Percentiles rank a stretch among this genome's conserved stretches.
These are phyloP conservation scores for Myotis myotis DNA, from an alignment of 2,797 vertebrate species.

Conservation along the genomic window DNA sequence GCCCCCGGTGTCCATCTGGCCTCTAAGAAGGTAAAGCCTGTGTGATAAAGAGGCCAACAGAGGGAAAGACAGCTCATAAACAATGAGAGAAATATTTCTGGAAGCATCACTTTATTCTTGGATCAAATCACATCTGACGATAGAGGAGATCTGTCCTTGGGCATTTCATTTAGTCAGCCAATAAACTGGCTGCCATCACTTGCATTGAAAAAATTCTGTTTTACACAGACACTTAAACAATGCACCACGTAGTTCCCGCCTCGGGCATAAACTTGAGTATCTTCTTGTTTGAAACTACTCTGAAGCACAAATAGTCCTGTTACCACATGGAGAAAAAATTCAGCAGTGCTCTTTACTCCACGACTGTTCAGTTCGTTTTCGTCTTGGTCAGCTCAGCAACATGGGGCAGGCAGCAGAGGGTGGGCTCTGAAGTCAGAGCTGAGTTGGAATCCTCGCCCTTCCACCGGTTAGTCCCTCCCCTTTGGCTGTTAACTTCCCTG, in stretches of 20 bases:
- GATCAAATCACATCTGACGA: not conserved
- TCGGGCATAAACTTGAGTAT: not conserved
- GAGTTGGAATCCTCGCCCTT: not conserved
- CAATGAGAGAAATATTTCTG: not conserved
- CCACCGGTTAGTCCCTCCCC: not conserved
- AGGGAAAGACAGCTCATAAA: not conserved
- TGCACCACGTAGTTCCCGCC: not conserved
- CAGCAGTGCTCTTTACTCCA: not conserved
- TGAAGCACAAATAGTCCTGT: not conserved
- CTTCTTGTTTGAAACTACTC: not conserved
- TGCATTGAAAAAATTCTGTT: not conserved
- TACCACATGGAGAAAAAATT: not conserved
- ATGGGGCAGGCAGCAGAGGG: not conserved
- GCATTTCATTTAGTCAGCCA: not conserved
- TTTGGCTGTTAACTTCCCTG: not conserved
- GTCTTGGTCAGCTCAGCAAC: not conserved
- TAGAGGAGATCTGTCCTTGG: not conserved
- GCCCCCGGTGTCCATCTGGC: not conserved
- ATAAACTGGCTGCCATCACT: not conserved
- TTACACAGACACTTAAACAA: not conserved
- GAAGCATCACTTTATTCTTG: not conserved
- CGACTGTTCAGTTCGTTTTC: not conserved
- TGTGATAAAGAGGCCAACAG: not conserved
- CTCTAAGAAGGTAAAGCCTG: not conserved
- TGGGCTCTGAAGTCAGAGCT: not conserved